Evolutionary conservation across 2,888 invertebrate genomes (phyloP).

Genomic region (Mimas tiliae): DNA sequence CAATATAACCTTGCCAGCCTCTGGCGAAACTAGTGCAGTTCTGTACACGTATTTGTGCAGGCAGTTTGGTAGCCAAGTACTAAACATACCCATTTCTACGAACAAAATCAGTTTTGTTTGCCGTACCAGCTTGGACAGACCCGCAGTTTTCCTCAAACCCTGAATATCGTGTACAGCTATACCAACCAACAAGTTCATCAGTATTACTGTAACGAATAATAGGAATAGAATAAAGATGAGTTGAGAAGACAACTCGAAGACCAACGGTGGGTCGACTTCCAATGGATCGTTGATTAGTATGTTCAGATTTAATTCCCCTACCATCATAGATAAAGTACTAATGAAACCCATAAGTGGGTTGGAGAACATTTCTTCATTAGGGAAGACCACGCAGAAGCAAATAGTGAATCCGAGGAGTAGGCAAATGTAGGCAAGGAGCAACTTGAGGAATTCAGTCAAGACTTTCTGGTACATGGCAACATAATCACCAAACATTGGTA

Average conservation of each 20-base stretch:
- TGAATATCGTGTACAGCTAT: constrained; percentile 95
- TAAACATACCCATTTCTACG: constrained; percentile 92
- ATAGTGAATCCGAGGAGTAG: constrained; percentile 93
- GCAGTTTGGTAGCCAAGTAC: constrained; percentile 90
- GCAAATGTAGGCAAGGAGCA: constrained; percentile 92
- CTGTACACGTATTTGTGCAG: constrained; percentile 90
- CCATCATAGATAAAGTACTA: constrained; percentile 94
- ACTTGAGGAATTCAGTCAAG: constrained; percentile 92
- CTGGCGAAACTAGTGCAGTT: constrained; percentile 91
- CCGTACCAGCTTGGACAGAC: constrained; percentile 91
- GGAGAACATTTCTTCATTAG: constrained; percentile 91
- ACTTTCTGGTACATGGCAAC: constrained; percentile 96
- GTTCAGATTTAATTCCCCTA: constrained; percentile 92
- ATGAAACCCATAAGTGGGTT: constrained; percentile 93
- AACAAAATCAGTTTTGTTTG: constrained; percentile 94
- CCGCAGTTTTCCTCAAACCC: constrained; percentile 93
- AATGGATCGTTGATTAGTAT: constrained; percentile 89
- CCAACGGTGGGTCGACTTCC: constrained; percentile 88
- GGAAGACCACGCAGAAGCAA: constrained; percentile 94
- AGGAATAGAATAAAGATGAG: constrained; percentile 92
- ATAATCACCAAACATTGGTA: constrained; percentile 95
- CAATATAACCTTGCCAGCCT: constrained; percentile 91
- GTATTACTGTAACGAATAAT: constrained; percentile 92
- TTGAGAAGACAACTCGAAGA: constrained; percentile 91
- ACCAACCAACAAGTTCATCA: constrained; percentile 94